These are phyloP conservation scores for Alviniconcha marisindica DNA, from an alignment of 1,140 invertebrate species.

Conservation along the genomic window DNA sequence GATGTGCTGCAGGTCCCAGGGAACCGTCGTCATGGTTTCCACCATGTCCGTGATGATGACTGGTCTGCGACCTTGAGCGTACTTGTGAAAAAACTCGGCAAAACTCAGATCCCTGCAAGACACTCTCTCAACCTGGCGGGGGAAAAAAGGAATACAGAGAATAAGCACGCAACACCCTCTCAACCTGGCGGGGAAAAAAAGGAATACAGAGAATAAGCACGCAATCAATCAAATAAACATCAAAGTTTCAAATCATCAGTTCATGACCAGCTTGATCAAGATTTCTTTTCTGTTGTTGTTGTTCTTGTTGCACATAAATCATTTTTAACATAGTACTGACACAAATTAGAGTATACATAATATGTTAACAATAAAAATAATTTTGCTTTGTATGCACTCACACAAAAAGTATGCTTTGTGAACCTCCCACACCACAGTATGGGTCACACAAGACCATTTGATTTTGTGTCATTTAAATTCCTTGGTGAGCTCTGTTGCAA, in stretches of 20 bases:
- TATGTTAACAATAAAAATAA: no score
- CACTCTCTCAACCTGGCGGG: conserved; percentile 56
- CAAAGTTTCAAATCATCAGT: background rate
- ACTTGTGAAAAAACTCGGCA: conserved; percentile 56
- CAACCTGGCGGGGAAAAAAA: background rate
- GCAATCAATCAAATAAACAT: background rate
- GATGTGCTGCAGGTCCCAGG: conserved; percentile 61
- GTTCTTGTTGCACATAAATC: no score
- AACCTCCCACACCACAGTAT: no score
- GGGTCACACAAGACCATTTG: no score
- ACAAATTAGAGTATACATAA: no score
- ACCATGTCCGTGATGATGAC: conserved; percentile 64
- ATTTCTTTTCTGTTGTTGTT: no score
- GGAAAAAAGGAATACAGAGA: background rate
- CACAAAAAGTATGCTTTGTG: no score
- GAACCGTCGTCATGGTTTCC: conserved; percentile 49
- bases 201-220: background rate
- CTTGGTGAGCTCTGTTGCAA: no score
- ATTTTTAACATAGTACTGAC: no score
- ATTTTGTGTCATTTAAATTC: no score
- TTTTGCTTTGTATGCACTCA: no score
- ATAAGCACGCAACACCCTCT: background rate
- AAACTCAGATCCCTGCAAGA: conserved; percentile 47
- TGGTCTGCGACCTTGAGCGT: conserved; percentile 55
- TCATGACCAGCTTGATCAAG: background rate